These are phyloP conservation scores for Conistra vaccinii DNA, from an alignment of 2,888 invertebrate species.

Conservation along the genomic window DNA sequence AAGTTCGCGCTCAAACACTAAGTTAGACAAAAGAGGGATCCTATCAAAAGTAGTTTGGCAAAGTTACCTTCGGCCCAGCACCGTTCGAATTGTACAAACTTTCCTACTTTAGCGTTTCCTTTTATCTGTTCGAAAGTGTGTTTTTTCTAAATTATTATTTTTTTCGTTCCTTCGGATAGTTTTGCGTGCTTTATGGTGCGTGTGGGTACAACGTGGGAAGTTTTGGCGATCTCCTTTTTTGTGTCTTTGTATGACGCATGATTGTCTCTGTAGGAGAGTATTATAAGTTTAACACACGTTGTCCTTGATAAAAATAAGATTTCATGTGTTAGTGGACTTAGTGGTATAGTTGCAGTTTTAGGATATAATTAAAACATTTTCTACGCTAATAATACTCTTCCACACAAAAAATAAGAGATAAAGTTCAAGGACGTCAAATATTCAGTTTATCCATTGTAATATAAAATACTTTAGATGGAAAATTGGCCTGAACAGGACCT, in stretches of 20 bases:
- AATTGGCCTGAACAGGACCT: slow-evolving; percentile 8
- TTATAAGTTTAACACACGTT: neutral
- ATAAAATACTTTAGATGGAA: neutral
- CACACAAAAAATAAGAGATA: neutral
- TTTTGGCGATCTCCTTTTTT: slow-evolving; percentile 41
- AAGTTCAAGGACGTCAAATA: neutral
- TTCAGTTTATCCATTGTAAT: neutral
- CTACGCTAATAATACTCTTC: neutral
- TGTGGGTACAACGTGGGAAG: slow-evolving; percentile 73
- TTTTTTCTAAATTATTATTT: slow-evolving; percentile 87
- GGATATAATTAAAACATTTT: neutral
- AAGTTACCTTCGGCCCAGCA: slow-evolving; percentile 82
- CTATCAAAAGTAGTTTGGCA: slow-evolving; percentile 85
- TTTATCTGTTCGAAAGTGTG: slow-evolving; percentile 87
- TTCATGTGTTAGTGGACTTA: neutral
- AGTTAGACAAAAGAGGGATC: slow-evolving; percentile 88
- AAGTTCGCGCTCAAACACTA: slow-evolving; percentile 84
- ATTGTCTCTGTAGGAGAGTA: slow-evolving; percentile 21
- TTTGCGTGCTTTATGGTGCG: slow-evolving; percentile 81
- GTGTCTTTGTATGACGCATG: slow-evolving; percentile 30
- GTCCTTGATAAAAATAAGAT: neutral
- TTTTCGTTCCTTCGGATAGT: slow-evolving; percentile 72
- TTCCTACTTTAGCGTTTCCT: slow-evolving; percentile 87
- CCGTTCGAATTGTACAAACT: slow-evolving; percentile 86
- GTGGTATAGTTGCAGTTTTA: neutral